phyloP scores from a whole-genome alignment of 2,888 invertebrate genomes.

The Chironomus riparius region DNA sequence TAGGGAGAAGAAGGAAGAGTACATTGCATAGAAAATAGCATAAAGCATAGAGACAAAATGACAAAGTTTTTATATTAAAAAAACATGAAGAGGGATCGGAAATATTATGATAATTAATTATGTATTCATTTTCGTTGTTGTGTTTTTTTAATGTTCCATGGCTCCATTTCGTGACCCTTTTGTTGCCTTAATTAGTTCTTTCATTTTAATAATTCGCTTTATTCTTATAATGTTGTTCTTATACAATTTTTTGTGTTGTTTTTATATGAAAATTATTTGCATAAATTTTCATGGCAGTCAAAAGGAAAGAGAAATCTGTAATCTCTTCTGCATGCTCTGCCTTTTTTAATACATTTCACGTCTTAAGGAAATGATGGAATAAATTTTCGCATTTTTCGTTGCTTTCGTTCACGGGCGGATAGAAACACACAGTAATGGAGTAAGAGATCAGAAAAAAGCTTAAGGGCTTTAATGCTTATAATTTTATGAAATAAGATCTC shows the following conservation, averaged over 20 bases:
- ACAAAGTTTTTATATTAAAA: too few species aligned
- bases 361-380: conserved; percentile 23
- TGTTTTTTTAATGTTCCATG: not conserved
- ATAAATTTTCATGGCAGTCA: conserved; percentile 12
- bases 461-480: not conserved
- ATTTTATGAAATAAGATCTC: too few species aligned
- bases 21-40: too few species aligned
- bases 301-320: not conserved
- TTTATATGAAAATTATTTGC: conserved; percentile 10
- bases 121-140: conserved; percentile 21
- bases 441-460: conserved; percentile 7
- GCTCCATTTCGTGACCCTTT: conserved; percentile 14
- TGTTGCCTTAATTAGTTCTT: conserved; percentile 25
- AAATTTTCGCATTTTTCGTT: not conserved
- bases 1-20: not conserved
- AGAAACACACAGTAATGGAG: not conserved
- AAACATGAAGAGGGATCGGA: not conserved
- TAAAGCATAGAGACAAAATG: too few species aligned
- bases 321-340: conserved; percentile 14
- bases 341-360: conserved; percentile 14
- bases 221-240: not conserved
- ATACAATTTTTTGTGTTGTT: not conserved
- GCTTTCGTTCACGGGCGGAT: not conserved
- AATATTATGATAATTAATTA: conserved; percentile 25
- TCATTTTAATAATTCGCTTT: conserved; percentile 10